These are phyloP conservation scores for Pecten maximus DNA, from an alignment of 2,888 invertebrate species.

Conservation along the genomic window DNA sequence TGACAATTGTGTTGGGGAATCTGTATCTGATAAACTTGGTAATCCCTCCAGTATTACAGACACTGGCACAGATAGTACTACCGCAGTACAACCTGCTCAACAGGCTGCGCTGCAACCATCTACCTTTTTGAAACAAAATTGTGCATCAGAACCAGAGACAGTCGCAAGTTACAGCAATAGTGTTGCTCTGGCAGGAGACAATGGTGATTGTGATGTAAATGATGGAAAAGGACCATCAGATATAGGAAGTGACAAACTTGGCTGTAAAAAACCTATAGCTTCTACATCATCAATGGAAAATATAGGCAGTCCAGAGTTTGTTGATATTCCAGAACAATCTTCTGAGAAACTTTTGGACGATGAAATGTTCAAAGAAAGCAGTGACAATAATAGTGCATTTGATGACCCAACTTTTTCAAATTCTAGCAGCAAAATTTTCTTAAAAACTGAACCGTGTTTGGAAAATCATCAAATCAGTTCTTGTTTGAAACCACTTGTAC, in stretches of 20 bases:
- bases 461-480: neutral
- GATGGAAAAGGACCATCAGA: neutral
- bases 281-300: constrained; percentile 7
- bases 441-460: constrained; percentile 14
- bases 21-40: neutral
- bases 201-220: neutral
- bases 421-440: constrained; percentile 26
- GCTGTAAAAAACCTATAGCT: neutral
- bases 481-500: neutral
- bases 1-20: neutral
- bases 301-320: neutral
- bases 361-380: constrained; percentile 19
- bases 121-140: neutral
- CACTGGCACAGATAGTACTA: neutral
- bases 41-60: neutral
- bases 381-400: neutral
- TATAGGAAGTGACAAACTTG: neutral
- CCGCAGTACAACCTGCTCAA: neutral
- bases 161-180: neutral
- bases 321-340: neutral
- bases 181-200: neutral
- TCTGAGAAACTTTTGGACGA: neutral
- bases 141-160: neutral
- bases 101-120: neutral
- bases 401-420: neutral